These are phyloP conservation scores for Diarsia mendica DNA, from an alignment of 2,888 invertebrate genomes.

Conservation along the genomic window DNA sequence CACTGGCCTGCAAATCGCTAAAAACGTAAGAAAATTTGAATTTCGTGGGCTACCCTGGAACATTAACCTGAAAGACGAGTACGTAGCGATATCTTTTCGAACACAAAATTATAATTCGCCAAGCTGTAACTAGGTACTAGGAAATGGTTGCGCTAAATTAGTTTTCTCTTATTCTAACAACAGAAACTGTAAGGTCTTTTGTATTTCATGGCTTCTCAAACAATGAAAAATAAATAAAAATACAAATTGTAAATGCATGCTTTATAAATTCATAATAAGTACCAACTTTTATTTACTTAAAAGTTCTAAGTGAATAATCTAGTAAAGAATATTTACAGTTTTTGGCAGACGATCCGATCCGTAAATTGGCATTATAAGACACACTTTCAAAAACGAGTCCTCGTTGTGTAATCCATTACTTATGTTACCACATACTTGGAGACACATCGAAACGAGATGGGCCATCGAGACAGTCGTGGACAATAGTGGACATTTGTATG, in stretches of 20 bases:
- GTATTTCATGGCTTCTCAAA: too few species aligned
- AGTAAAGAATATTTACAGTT: not conserved
- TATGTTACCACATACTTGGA: constrained; percentile 28
- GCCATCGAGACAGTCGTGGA: not conserved
- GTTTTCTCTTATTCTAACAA: not conserved
- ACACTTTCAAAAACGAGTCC: constrained; percentile 9
- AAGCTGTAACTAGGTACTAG: not conserved
- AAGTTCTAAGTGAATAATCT: not conserved
- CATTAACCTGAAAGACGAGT: constrained; percentile 8
- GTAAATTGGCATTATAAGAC: not conserved
- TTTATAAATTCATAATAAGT: not conserved
- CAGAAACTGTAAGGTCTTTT: not conserved
- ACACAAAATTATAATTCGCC: not conserved
- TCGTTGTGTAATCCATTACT: constrained; percentile 8
- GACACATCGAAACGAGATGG: constrained; percentile 14
- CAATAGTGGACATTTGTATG: constrained; percentile 35
- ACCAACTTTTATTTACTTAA: not conserved
- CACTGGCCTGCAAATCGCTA: too few species aligned
- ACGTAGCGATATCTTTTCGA: not conserved
- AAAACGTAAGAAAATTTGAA: too few species aligned
- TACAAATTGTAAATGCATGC: not conserved
- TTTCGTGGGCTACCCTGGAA: too few species aligned
- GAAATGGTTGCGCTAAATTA: not conserved
- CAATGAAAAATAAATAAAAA: too few species aligned
- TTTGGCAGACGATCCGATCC: not conserved